Evolutionary conservation across 2,888 invertebrate genomes (phyloP), one percentile per base, ranked within the genome.

Genomic region (Hedya salicella): DNA sequence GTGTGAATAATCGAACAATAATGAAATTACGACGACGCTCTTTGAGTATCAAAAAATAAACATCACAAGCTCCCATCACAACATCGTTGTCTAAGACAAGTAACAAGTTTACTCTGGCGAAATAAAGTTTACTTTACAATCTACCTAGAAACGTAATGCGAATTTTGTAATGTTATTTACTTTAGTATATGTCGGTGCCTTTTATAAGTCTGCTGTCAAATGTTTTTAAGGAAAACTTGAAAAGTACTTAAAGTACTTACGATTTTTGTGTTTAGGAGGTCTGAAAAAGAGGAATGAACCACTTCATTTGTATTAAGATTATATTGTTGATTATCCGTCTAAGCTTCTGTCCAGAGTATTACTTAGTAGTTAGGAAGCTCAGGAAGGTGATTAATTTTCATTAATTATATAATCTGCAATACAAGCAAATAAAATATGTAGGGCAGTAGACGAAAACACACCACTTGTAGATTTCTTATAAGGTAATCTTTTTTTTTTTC

Each of bases 1-100:
- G 59, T 59, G 57, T 68, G 46, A 59, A 59, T 68, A 68, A 68
- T 68, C 53, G 48, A 63, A 68, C 59, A 68, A 63, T 68, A 63
- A 68, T 42, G 59, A 63, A 67, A 57, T 62, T 57, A 67, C 44
- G 36, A 16, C 65, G 19, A 40, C 30, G 59, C 46, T 44, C 65
- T 53, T 60, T 46, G 16, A 30, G 30, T 42, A 50, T 36, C 50
- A 14, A 39, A 30, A 46, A 17, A 19, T 57, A 32, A 32, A 44
- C 19, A 9, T 32, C 13, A 32, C 13, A 16, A 30, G 17, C 13
- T 56, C 42, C 25, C 5, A 16, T 9, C 25, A 25, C 8, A n/a
- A n/a, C 6, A 25, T 3, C 6, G 16, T 30, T 25, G 40, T 25
- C 13, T 17, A 30, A 44, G 30, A 13, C 25, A 11, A 42, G 25